Evolutionary conservation across 92 coral and sea anemone species (phyloP).

Genomic region (Muricea muricata): DNA sequence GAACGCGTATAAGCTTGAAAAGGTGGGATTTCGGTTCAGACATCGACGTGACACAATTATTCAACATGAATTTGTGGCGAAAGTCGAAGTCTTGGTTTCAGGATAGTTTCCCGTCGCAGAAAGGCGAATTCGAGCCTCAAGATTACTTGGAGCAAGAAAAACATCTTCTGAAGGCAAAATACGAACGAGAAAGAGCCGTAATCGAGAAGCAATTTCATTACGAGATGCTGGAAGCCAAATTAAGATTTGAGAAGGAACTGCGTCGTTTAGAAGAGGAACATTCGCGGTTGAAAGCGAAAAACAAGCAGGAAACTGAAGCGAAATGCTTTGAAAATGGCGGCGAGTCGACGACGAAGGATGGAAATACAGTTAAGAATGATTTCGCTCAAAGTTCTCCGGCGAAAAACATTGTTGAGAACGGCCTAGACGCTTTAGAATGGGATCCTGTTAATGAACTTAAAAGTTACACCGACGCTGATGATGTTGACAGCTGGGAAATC

Average conservation of each 20-base stretch:
- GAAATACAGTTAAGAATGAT: neutral
- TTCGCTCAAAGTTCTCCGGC: too few relatives aligned
- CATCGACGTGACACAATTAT: neutral
- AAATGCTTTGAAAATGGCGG: neutral
- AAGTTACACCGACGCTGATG: conserved; percentile 32
- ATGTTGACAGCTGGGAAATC: conserved; percentile 35
- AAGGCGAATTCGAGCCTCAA: conserved; percentile 17
- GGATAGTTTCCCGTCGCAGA: neutral
- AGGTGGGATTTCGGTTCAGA: neutral
- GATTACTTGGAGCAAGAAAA: conserved; percentile 64
- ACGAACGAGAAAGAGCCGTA: conserved; percentile 52
- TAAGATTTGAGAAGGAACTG: conserved; percentile 11
- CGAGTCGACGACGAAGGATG: neutral
- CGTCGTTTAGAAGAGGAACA: conserved; percentile 17
- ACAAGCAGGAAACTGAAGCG: neutral
- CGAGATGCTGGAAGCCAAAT: conserved; percentile 47
- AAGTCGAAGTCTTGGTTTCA: conserved; percentile 45
- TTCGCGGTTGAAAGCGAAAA: neutral
- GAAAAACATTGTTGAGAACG: neutral
- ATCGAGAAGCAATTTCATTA: conserved; percentile 67
- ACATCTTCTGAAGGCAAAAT: conserved; percentile 55
- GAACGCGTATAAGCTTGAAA: neutral
- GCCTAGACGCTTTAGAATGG: conserved; percentile 27
- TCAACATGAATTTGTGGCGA: conserved; percentile 43
- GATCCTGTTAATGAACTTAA: conserved; percentile 22